phyloP scores from a whole-genome alignment of 1,140 invertebrate genomes.

The Eurosta solidaginis region DNA sequence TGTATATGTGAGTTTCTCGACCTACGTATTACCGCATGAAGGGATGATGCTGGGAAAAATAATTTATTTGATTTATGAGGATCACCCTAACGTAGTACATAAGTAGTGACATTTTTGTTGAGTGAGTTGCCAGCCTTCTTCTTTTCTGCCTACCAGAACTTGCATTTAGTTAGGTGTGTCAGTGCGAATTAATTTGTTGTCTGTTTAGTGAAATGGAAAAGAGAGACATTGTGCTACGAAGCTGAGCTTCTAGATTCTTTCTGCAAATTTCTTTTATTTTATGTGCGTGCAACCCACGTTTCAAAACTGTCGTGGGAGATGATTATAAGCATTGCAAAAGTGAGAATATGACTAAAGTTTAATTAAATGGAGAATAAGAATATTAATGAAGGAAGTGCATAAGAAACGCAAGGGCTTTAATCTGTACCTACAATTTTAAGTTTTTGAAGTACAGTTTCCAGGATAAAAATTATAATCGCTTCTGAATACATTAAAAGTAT shows the following conservation, averaged over 20 bases:
- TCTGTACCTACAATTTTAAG: too few species aligned
- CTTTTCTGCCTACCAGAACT: background rate
- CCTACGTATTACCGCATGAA: too few species aligned
- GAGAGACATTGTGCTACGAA: background rate
- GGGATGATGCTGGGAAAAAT: too few species aligned
- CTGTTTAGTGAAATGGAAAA: constrained; percentile 9
- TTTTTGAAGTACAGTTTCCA: too few species aligned
- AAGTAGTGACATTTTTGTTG: background rate
- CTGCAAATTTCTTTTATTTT: background rate
- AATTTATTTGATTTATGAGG: too few species aligned
- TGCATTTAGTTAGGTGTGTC: constrained; percentile 20
- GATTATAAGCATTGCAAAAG: background rate
- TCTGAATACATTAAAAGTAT: too few species aligned
- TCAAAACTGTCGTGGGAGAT: background rate
- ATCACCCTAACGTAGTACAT: too few species aligned
- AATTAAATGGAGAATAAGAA: too few species aligned
- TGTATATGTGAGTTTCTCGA: too few species aligned
- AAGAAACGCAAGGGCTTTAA: too few species aligned
- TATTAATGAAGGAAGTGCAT: background rate
- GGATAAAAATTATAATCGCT: too few species aligned
- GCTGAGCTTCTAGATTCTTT: background rate
- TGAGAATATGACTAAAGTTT: too few species aligned
- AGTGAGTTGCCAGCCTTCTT: background rate
- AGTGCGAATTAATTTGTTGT: constrained; percentile 16
- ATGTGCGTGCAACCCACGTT: background rate